Conservation (phyloP, 1,140 invertebrate genomes). For the Chrysoperla carnea region DNA sequence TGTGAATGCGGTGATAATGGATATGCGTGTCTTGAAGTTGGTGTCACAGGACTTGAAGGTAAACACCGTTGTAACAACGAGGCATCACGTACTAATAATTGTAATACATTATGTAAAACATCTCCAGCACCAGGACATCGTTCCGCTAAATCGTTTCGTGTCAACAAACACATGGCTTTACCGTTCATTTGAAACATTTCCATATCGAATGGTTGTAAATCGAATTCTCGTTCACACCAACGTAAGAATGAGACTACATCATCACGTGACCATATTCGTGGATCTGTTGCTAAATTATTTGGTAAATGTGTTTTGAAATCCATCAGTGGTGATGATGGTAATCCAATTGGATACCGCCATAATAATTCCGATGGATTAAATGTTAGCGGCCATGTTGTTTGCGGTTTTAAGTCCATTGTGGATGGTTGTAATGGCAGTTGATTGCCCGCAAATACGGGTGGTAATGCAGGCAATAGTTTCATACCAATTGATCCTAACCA, state of each 20-base stretch:
- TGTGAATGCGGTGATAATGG: constrained; percentile 56
- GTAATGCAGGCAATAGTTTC: constrained; percentile 47
- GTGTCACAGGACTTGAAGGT: constrained; percentile 68
- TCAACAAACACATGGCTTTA: constrained; percentile 81
- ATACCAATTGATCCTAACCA: constrained; percentile 16
- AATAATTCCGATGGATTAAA: constrained; percentile 56
- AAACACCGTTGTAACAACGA: constrained; percentile 53
- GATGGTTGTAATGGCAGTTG: constrained; percentile 30
- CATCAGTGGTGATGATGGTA: constrained; percentile 48
- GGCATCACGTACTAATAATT: constrained; percentile 68
- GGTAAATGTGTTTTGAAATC: constrained; percentile 77
- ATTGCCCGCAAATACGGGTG: constrained; percentile 33
- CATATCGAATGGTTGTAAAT: constrained; percentile 78
- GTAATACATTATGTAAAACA: constrained; percentile 81
- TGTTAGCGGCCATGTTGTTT: constrained; percentile 28
- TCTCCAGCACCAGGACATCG: constrained; percentile 82
- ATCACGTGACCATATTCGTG: constrained; percentile 75
- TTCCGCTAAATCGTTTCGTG: constrained; percentile 76
- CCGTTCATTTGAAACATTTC: constrained; percentile 97
- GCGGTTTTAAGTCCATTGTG: constrained; percentile 39
- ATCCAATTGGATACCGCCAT: constrained; percentile 64
- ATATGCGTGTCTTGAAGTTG: constrained; percentile 60
- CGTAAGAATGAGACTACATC: constrained; percentile 76
- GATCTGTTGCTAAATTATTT: constrained; percentile 63
- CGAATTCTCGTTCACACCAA: constrained; percentile 86